Base-by-base conservation (phyloP, 2,113 vertebrate species). In the Antidorcas marsupialis region DNA sequence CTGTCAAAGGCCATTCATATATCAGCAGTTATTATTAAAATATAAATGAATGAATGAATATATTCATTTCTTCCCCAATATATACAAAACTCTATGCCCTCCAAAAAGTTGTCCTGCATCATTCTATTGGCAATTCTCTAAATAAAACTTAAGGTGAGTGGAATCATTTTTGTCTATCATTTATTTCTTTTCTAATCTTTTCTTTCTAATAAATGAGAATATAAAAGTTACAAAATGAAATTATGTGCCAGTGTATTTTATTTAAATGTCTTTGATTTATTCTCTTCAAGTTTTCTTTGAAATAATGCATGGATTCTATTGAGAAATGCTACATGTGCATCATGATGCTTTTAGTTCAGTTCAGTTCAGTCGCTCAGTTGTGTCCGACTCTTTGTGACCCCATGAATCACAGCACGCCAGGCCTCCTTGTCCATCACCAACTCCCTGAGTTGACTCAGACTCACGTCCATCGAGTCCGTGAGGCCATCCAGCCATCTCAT, bases 21-120 rank as follows among this genome's bases (percentile, higher is more conserved):
- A 93, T 85, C 62, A 96, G 60, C 39, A 84, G 23, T 96, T 89
- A 82, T 81, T 87, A 84, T 57, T 57, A 74, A 96, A 96, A 79
- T 67, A 79, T 45, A 43, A 78, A 45, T 78, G 39, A 76, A 87
- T 67, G 10, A 85, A 39, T 89, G n/a, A 86, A 95, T 76, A 79
- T 33, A 25, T 2, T 89, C 15, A 60, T 87, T 39, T 94, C 28
- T 89, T 47, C 14, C 13, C 87, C n/a, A 74, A 60, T 47, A 71
- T 7, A 55, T 47, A 86, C 11, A 47, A 95, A 92, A 67, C 36
- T 6, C 71, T 88, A 50, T 90, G 55, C 5, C n/a, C n/a, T 50
- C 11, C 43, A 21, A 53, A 92, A 87, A 62, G 45, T 92, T 33
- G 15, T 86, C 64, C 36, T 71, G 30, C 23, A 62, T 67, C 10